These are phyloP conservation scores for Grammomys surdaster DNA, from an alignment of 2,113 vertebrate genomes.

Conservation along the genomic window DNA sequence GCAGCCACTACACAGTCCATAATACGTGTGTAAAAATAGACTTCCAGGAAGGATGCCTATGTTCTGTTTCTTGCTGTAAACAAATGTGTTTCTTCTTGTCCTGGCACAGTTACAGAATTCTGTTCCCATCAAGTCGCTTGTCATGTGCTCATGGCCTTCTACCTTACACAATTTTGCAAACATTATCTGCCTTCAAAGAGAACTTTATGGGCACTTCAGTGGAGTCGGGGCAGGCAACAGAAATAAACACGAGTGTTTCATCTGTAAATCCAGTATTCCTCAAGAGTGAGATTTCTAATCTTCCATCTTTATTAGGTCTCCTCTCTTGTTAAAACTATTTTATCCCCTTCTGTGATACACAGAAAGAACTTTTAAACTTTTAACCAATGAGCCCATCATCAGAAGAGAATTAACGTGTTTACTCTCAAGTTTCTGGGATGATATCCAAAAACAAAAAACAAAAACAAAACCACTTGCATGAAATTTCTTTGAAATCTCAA, in stretches of 20 bases:
- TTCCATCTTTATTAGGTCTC: background rate
- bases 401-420: conserved; percentile 54
- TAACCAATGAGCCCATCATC: background rate
- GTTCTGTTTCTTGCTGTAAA: background rate
- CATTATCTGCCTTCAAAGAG: background rate
- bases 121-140: background rate
- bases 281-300: conserved; percentile 6
- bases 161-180: background rate
- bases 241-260: conserved; percentile 39
- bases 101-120: background rate
- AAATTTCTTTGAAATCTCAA: conserved; percentile 72
- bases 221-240: background rate
- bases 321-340: background rate
- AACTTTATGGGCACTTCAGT: background rate
- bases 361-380: conserved; percentile 55
- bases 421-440: conserved; percentile 56
- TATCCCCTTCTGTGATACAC: background rate
- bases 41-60: background rate
- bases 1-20: background rate
- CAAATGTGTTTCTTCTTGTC: background rate
- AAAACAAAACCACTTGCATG: conserved; percentile 58
- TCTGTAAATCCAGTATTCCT: background rate
- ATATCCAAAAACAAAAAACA: conserved; percentile 45
- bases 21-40: background rate
- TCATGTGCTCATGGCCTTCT: background rate